Evolutionary conservation across 92 coral and sea anemone genomes (phyloP), one percentile per base, ranked within the genome.

Genomic region (Plumapathes pennacea): DNA sequence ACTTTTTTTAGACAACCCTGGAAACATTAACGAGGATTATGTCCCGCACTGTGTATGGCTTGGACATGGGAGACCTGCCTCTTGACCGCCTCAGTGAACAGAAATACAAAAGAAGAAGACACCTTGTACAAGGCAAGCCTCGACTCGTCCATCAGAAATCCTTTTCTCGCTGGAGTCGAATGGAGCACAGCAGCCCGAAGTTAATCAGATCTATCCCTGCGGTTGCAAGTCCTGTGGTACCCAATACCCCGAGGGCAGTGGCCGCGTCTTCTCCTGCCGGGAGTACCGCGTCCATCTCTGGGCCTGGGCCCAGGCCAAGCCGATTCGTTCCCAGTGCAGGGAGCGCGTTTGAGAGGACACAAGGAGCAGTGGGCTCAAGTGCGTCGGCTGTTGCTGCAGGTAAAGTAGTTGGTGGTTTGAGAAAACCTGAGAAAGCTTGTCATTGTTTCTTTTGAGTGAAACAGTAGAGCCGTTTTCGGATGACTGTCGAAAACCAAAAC

Each of bases 11-110:
- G 97, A 58, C 70, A 14, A 91, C 97, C 12, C 78, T 91, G 76
- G 85, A 79, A 48, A 91, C 88, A 5, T 38, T 91, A 4, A 91
- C 97, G 4, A 69, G 96, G 38, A 96, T 91, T n/a, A 84, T 91
- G 62, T 89, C 97, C 0, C 72, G 96, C 30, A 84, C 91, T 32
- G 86, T 91, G 13, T 87, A 91, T 34, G 86, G 81, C 8, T 57
- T 87, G 10, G 95, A 88, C 37, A 78, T 91, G 59, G 88, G 67
- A 8, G 96, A 91, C 66, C 89, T 91, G 28, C 97, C 97, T 26
- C 75, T 91, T 38, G 90, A 75, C 70, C 67, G 91, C 40, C 89
- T 91, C 4, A 91, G 96, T 29, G 96, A 91, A 69, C 97, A 83
- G 51, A 91, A 91, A 39, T 76, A 88, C 55, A 91, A 86, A 52